A percentile compares a stretch with the other conserved stretches of the same genome.
phyloP scores from a whole-genome alignment of 1,140 invertebrate genomes.

The Drosophila fuyamai region DNA sequence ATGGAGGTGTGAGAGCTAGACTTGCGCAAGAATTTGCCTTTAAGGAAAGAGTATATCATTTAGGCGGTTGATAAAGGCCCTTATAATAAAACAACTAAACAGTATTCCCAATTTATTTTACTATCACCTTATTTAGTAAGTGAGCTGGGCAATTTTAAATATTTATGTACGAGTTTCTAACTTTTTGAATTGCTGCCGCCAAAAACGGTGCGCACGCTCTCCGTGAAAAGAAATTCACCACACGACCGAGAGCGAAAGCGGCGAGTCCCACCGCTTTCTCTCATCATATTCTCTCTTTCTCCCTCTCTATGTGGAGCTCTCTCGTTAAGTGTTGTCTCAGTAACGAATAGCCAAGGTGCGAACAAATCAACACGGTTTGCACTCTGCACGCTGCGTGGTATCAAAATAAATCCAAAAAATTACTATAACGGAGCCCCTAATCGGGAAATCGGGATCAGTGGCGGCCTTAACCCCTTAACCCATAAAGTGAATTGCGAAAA shows the following conservation, averaged over 20 bases:
- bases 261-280: constrained; percentile 44
- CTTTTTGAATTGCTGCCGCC: constrained; percentile 12
- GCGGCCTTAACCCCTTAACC: not conserved
- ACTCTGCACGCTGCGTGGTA: constrained; percentile 72
- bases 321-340: constrained; percentile 63
- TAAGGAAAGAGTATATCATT: not conserved
- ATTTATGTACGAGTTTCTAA: not conserved
- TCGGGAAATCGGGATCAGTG: constrained; percentile 19
- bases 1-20: constrained; percentile 10
- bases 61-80: not conserved
- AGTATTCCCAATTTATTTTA: not conserved
- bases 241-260: constrained; percentile 47
- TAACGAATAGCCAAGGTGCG: constrained; percentile 80
- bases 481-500: constrained; percentile 5
- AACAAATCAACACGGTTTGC: constrained; percentile 82
- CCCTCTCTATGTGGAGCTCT: constrained; percentile 4
- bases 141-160: not conserved
- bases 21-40: constrained; percentile 35
- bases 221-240: constrained; percentile 50
- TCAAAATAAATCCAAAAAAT: constrained; percentile 76
- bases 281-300: constrained; percentile 14
- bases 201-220: constrained; percentile 59
- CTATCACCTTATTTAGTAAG: not conserved
- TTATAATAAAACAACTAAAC: not conserved
- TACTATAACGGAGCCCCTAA: constrained; percentile 49